Base-by-base conservation (phyloP, 2,888 invertebrate species). In the Octonoba sinensis region DNA sequence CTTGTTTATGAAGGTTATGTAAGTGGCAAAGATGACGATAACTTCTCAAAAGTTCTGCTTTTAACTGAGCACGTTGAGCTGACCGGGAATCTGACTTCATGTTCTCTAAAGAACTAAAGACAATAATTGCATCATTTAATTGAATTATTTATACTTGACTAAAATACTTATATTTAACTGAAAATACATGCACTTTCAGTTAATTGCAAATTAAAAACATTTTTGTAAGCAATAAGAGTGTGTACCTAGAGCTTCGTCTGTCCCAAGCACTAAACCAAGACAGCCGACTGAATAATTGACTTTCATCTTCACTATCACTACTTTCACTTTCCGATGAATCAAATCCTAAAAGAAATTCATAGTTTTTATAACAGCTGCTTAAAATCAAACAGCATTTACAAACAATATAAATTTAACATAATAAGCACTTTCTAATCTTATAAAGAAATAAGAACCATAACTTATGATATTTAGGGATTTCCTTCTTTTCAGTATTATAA, bases 21-120 rank as follows among this genome's bases (percentile, higher is more conserved):
- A 87, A 85, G 44, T 85, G 85, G 49, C 86, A 85, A 24, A 87
- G 86, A 81, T 91, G 91, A 22, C 88, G 88, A 71, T 90, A 88
- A 85, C 90, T 89, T 27, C 91, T 87, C 13, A 91, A 89, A 36
- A 91, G 85, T 84, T 90, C 90, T 6, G 73, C 71, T 69, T 85
- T 84, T 47, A 82, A 65, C 20, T 85, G 82, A 44, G 56, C 59
- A 72, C 24, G 85, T n/a, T 69, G 77, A 56, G 49, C 67, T 64
- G 49, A 66, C 27, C 62, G 84, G 54, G 71, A 81, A 49, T 72
- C 73, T 44, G 44, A 47, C 57, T 60, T 83, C 66, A 72, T 66
- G 69, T 62, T 78, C 64, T 72, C 73, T n/a, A 77, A 49, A 66
- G 64, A 66, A 70, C 83, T 84, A 47, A n/a, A 62, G 75, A 82